These are phyloP conservation scores for Phyto melanocephala DNA, from an alignment of 2,888 invertebrate species.

Conservation along the genomic window DNA sequence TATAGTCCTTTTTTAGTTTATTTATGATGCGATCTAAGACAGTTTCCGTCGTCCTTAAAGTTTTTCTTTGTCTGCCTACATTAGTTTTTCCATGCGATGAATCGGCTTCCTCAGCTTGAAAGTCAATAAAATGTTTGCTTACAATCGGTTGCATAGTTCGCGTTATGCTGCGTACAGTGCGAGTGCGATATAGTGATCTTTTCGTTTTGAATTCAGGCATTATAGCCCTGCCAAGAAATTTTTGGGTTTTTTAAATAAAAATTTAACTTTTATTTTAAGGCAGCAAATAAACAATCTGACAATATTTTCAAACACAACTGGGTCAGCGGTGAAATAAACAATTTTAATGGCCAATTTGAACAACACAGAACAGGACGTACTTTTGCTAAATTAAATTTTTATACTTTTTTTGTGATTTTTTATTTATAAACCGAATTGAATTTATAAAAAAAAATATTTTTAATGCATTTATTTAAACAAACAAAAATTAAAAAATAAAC, in stretches of 20 bases:
- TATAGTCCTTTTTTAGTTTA: constrained; percentile 37
- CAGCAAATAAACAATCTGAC: too few relatives aligned
- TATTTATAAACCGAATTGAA: too few relatives aligned
- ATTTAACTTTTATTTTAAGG: not conserved
- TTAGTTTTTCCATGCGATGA: not conserved
- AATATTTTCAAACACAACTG: too few relatives aligned
- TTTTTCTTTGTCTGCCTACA: not conserved
- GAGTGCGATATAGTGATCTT: constrained; percentile 43
- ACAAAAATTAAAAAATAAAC: not conserved
- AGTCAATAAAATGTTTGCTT: constrained; percentile 44
- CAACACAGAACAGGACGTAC: too few relatives aligned
- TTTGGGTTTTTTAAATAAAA: not conserved
- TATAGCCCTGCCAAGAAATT: not conserved
- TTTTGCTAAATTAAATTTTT: too few relatives aligned
- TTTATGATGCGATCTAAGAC: constrained; percentile 57
- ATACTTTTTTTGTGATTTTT: too few relatives aligned
- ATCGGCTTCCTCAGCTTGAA: constrained; percentile 5
- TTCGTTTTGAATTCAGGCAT: constrained; percentile 18
- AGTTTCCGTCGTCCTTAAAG: not conserved
- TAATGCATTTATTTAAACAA: constrained; percentile 26
- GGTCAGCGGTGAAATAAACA: too few relatives aligned
- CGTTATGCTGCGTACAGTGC: constrained; percentile 58
- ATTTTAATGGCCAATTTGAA: too few relatives aligned
- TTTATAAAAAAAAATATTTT: too few relatives aligned
- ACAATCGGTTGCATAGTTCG: constrained; percentile 10